Evolutionary conservation across 2,888 invertebrate species (phyloP).

Genomic region (Abrostola triplasia): DNA sequence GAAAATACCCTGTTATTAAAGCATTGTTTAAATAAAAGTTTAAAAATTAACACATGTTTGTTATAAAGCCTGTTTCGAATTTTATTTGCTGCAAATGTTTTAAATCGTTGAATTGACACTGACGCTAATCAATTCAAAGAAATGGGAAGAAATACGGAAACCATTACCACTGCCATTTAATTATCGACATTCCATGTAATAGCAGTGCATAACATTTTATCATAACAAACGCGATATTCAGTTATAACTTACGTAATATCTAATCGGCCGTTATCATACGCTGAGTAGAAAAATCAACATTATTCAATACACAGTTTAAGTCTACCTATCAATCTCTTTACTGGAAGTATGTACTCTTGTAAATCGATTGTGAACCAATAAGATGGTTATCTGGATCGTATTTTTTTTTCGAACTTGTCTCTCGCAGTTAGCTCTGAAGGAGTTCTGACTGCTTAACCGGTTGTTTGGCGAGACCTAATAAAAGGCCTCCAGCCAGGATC

Average conservation of each 20-base stretch:
- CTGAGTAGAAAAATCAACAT: slow-evolving; percentile 37
- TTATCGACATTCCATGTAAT: slow-evolving; percentile 10
- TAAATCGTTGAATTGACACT: not conserved
- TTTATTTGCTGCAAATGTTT: not conserved
- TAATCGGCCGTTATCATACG: slow-evolving; percentile 42
- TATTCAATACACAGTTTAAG: slow-evolving; percentile 18
- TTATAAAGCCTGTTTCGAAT: too few species aligned
- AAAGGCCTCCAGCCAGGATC: too few species aligned
- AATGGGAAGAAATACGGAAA: slow-evolving; percentile 25
- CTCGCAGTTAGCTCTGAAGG: too few species aligned
- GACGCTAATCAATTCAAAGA: slow-evolving; percentile 1
- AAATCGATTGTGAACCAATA: not conserved
- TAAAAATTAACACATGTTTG: too few species aligned
- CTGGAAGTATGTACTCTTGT: not conserved
- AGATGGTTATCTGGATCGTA: slow-evolving; percentile 5
- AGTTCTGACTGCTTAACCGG: too few species aligned
- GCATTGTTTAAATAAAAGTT: too few species aligned
- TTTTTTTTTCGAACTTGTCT: too few species aligned
- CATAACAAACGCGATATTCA: slow-evolving; percentile 24
- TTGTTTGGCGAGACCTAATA: too few species aligned
- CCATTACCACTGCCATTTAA: slow-evolving; percentile 13
- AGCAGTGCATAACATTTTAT: slow-evolving; percentile 26
- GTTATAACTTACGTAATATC: slow-evolving; percentile 41
- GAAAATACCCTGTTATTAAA: too few species aligned
- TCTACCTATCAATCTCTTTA: slow-evolving; percentile 10